Conservation (phyloP, 1,140 invertebrate genomes). For the Plutomurus gul region DNA sequence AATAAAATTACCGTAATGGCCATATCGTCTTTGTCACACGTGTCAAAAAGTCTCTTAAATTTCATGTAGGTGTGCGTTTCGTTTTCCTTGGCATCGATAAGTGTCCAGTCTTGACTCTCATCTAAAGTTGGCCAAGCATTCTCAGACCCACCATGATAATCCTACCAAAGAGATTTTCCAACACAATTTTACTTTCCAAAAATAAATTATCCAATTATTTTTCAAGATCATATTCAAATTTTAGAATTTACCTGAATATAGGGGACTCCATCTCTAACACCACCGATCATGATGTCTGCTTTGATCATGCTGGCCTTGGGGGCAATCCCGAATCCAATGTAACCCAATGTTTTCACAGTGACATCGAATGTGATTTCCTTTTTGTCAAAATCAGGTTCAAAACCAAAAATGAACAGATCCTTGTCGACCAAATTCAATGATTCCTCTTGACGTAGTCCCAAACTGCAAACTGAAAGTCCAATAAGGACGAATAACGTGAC, state of each 20-base stretch:
- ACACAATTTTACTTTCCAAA: background rate
- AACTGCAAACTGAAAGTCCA: background rate
- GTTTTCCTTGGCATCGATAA: constrained; percentile 73
- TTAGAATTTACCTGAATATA: constrained; percentile 40
- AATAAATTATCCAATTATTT: background rate
- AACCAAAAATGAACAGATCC: background rate
- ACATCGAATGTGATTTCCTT: constrained; percentile 39
- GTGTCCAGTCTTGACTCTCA: constrained; percentile 73
- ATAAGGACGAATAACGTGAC: background rate
- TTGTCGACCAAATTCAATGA: background rate
- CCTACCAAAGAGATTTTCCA: background rate
- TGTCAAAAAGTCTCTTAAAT: constrained; percentile 74
- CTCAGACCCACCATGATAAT: constrained; percentile 66
- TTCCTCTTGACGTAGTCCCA: background rate
- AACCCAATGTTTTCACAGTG: constrained; percentile 21
- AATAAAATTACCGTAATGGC: constrained; percentile 24
- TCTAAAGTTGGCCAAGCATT: constrained; percentile 71
- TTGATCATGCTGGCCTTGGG: background rate
- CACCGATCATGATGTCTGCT: constrained; percentile 44
- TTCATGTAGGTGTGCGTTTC: constrained; percentile 75
- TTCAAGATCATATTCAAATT: background rate
- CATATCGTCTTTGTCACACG: constrained; percentile 73
- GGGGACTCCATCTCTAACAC: constrained; percentile 27
- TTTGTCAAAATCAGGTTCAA: background rate
- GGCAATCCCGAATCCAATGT: constrained; percentile 23